Evolutionary conservation across 2,113 vertebrate genomes (phyloP), one percentile per base, ranked within the genome.

Genomic region (Ophthalmolycus amberensis): DNA sequence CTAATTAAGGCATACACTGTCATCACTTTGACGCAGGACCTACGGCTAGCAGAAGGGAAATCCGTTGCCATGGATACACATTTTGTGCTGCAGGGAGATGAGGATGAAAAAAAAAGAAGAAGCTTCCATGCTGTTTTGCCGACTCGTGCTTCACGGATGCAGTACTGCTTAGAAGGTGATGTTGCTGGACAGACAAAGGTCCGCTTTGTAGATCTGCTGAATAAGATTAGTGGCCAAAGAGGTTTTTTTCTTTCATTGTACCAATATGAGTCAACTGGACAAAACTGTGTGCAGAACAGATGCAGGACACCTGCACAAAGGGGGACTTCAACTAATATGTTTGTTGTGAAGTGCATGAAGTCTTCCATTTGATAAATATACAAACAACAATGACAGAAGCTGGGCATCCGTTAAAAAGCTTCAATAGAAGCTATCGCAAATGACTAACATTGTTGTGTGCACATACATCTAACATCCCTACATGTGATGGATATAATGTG

Each of bases 21-120:
- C 56, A 74, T 79, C 25, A 40, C 64, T 54, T 22, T 76, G 77
- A 80, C 54, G 15, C 54, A 37, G 56, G 22, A 62, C 37, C 29
- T 44, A 44, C 12, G 20, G 71, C 63, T 65, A 8, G 9, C 1
- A 63, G 16, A 52, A 52, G 52, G 25, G 34, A 83, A 75, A 73
- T 56, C 65, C 16, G 90, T 90, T 91, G 77, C 86, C 71, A 88
- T 88, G 85, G 86, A 80, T 62, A 91, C 83, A 37, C n/a, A 27
- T 68, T 79, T 72, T 40, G 65, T 69, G 71, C 68, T 44, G 59
- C 62, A 60, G 16, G 42, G 74, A 76, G 18, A 42, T 0, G 38
- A 48, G 42, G 48, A 48, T 77, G 37, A 54, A 15, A 58, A 44
- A 25, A n/a, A 62, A 42, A 42, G 4, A 9, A 54, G 9, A 22